Evolutionary conservation across 2,888 invertebrate genomes (phyloP).

Genomic region (Beris morrisii): DNA sequence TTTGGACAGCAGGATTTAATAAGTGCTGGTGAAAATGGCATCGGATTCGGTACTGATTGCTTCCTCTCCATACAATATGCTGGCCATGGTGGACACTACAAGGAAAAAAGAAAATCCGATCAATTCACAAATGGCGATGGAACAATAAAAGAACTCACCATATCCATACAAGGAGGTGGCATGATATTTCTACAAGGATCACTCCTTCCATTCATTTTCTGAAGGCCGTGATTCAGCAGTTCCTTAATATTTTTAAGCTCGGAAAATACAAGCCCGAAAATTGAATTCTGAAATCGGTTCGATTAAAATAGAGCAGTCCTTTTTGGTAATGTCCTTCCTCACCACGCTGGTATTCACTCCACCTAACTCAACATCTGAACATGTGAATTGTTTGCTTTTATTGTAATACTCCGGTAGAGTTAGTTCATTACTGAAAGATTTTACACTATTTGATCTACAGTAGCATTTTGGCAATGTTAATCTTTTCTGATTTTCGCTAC

Average conservation of each 20-base stretch:
- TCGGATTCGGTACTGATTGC: neutral
- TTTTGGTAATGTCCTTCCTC: too few species aligned
- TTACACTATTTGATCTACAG: too few species aligned
- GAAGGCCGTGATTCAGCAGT: slow-evolving; percentile 10
- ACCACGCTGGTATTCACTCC: too few species aligned
- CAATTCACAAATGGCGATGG: neutral
- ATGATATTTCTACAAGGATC: neutral
- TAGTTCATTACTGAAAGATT: too few species aligned
- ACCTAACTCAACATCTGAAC: too few species aligned
- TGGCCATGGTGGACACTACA: too few species aligned
- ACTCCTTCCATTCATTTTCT: neutral
- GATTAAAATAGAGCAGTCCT: too few species aligned
- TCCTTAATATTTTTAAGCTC: slow-evolving; percentile 24
- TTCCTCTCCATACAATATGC: neutral
- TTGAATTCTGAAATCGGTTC: slow-evolving; percentile 3
- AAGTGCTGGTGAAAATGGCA: neutral
- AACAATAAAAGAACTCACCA: neutral
- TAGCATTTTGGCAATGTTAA: too few species aligned
- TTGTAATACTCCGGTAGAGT: too few species aligned
- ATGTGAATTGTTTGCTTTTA: too few species aligned
- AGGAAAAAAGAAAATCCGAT: neutral
- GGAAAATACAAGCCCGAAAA: slow-evolving; percentile 13
- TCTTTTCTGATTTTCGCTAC: too few species aligned
- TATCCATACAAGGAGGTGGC: neutral
- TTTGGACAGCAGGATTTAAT: neutral